Conservation (phyloP, 2,113 vertebrate genomes). For the Cepphus grylle region DNA sequence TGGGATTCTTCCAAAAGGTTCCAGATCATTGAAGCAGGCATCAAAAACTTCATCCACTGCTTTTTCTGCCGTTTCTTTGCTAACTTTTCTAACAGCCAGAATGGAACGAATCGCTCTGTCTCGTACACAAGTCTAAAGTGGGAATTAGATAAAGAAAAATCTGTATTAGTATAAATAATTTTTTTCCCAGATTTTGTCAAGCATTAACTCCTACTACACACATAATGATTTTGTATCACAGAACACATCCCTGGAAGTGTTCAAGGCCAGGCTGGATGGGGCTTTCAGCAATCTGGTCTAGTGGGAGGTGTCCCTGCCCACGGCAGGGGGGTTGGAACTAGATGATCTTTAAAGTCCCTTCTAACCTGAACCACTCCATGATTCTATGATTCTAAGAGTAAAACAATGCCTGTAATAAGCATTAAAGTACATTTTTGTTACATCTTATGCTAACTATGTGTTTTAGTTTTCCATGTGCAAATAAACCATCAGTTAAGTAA, state of each 20-base stretch:
- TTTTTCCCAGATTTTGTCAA: neutral
- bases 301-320: too few species aligned
- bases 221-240: neutral
- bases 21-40: constrained; percentile 91
- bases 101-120: constrained; percentile 90
- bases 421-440: neutral
- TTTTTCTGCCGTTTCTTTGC: constrained; percentile 81
- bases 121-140: constrained; percentile 85
- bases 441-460: neutral
- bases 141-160: neutral
- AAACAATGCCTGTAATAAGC: neutral
- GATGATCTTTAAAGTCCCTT: too few species aligned
- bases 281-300: too few species aligned
- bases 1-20: constrained; percentile 93
- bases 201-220: neutral
- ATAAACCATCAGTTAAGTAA: neutral
- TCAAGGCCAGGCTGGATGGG: too few species aligned
- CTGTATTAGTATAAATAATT: neutral
- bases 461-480: neutral
- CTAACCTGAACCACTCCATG: too few species aligned
- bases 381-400: neutral
- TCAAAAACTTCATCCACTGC: constrained; percentile 93
- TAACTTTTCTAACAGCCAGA: constrained; percentile 89
- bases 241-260: too few species aligned
- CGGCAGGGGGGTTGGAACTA: too few species aligned